A percentile compares a stretch with the other conserved stretches of the same genome.
These are phyloP conservation scores for Drosophila aldrichi DNA, from an alignment of 2,888 invertebrate species.

Conservation along the genomic window DNA sequence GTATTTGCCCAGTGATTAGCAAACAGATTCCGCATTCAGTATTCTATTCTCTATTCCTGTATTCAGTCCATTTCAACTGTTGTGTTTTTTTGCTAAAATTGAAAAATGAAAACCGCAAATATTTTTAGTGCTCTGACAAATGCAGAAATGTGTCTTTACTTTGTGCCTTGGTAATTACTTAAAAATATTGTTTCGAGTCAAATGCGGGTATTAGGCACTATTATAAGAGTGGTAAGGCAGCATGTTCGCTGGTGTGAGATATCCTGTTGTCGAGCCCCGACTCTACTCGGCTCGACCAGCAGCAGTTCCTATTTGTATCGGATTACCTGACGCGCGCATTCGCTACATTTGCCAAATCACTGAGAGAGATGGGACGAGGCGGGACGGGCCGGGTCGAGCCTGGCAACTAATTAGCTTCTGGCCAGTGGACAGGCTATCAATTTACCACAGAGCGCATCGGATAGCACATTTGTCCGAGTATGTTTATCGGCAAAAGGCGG, in stretches of 20 bases:
- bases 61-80: constrained; percentile 16
- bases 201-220: constrained; percentile 21
- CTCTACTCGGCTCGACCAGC: constrained; percentile 21
- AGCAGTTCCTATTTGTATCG: constrained; percentile 63
- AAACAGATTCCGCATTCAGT: constrained; percentile 14
- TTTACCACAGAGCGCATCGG: constrained; percentile 71
- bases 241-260: constrained; percentile 64
- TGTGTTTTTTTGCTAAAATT: constrained; percentile 10
- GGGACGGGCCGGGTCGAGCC: constrained; percentile 33
- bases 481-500: constrained; percentile 23
- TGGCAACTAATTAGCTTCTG: constrained; percentile 68
- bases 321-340: constrained; percentile 52
- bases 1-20: constrained; percentile 61
- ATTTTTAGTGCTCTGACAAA: constrained; percentile 57
- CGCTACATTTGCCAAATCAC: constrained; percentile 56
- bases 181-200: constrained; percentile 56
- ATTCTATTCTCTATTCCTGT: neutral
- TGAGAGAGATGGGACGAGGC: constrained; percentile 19
- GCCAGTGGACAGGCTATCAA: constrained; percentile 73
- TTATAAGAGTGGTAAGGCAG: constrained; percentile 10
- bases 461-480: constrained; percentile 60
- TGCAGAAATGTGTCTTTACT: constrained; percentile 39
- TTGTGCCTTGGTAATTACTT: constrained; percentile 67
- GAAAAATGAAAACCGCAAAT: constrained; percentile 71
- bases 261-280: constrained; percentile 38